These are phyloP conservation scores for Hetaerina americana DNA, from an alignment of 1,140 invertebrate species.

Conservation along the genomic window DNA sequence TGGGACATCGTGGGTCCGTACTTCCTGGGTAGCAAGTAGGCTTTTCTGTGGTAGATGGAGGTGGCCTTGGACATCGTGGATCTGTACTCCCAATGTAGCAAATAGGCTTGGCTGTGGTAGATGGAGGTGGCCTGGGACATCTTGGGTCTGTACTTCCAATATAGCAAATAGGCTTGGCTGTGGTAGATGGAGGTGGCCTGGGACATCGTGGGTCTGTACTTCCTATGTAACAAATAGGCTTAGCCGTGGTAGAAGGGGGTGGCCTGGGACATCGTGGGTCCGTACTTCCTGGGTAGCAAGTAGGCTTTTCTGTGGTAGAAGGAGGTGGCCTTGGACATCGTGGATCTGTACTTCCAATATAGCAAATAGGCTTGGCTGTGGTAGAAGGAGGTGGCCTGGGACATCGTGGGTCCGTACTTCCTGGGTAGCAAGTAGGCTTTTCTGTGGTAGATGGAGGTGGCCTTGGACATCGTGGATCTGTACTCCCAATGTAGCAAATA, in stretches of 20 bases:
- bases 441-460: constrained; percentile 12
- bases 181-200: constrained; percentile 2
- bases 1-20: constrained; percentile 24
- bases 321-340: constrained; percentile 18
- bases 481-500: constrained; percentile 16
- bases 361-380: constrained; percentile 18
- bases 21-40: constrained; percentile 26
- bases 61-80: constrained; percentile 25
- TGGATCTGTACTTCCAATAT: constrained; percentile 25
- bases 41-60: constrained; percentile 16
- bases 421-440: constrained; percentile 17
- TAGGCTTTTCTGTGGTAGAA: constrained; percentile 18
- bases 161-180: constrained; percentile 19
- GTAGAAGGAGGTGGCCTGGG: constrained; percentile 14
- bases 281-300: constrained; percentile 24
- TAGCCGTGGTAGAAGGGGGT: constrained; percentile 16
- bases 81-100: constrained; percentile 23
- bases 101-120: constrained; percentile 10
- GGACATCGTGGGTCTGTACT: constrained; percentile 11
- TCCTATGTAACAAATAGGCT: constrained; percentile 22
- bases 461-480: constrained; percentile 25
- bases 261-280: constrained; percentile 25
- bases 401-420: constrained; percentile 27
- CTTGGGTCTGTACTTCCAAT: constrained; percentile 27
- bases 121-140: constrained; percentile 19